Percentiles rank a stretch among this genome's conserved stretches.
These are phyloP conservation scores for Cuculus canorus DNA, from an alignment of 2,797 vertebrate species.

Conservation along the genomic window DNA sequence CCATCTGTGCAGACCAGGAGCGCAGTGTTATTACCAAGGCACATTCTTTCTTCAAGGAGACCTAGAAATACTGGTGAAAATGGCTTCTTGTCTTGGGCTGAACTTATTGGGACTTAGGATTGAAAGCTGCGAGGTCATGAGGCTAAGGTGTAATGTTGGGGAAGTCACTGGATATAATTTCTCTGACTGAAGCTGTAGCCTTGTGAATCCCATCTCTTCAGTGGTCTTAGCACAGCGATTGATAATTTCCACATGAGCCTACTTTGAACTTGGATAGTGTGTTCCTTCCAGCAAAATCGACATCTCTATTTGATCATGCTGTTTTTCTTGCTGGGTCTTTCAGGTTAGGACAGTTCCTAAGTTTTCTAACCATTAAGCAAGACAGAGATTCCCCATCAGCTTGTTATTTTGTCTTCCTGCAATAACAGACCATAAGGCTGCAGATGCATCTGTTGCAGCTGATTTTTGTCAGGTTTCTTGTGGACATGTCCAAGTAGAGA, in stretches of 20 bases:
- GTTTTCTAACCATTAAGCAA: not conserved
- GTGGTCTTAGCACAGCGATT: not conserved
- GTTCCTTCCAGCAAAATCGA: not conserved
- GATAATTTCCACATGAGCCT: not conserved
- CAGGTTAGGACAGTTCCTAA: not conserved
- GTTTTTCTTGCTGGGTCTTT: not conserved
- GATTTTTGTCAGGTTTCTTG: conserved; percentile 9
- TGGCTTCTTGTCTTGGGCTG: not conserved
- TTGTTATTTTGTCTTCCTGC: not conserved
- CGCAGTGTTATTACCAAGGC: not conserved
- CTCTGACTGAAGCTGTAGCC: not conserved
- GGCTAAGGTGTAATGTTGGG: not conserved
- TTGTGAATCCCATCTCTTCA: not conserved
- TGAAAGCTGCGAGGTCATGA: not conserved
- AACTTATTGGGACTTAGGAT: not conserved
- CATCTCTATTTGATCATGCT: not conserved
- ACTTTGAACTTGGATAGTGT: not conserved
- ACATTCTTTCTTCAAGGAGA: not conserved
- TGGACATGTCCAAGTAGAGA: not conserved
- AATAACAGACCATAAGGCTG: not conserved
- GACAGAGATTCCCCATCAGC: not conserved
- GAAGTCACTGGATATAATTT: not conserved
- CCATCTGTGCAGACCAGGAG: accelerated
- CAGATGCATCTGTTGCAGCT: not conserved
- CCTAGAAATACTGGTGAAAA: not conserved